A percentile compares a stretch with the other conserved stretches of the same genome.
These are phyloP conservation scores for Aporophyla nigra DNA, from an alignment of 2,888 invertebrate genomes.

Conservation along the genomic window DNA sequence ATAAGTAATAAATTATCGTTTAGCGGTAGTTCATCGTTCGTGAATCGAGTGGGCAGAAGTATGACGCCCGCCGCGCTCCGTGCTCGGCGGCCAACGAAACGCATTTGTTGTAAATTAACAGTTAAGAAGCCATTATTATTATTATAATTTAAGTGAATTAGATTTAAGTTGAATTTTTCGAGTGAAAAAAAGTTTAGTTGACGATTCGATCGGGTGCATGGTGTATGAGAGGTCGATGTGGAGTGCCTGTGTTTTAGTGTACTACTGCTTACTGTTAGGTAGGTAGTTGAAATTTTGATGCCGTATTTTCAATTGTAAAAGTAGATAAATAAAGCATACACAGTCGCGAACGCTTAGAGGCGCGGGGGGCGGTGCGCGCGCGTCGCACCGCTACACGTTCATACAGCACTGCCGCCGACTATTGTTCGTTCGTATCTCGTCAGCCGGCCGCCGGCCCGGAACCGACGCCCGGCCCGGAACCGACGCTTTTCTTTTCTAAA, in stretches of 20 bases:
- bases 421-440: conserved; percentile 61
- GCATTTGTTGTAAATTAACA: conserved; percentile 90
- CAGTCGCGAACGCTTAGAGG: conserved; percentile 84
- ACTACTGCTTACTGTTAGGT: conserved; percentile 91
- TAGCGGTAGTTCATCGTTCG: conserved; percentile 86
- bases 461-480: conserved; percentile 65
- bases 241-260: conserved; percentile 90
- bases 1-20: conserved; percentile 87
- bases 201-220: conserved; percentile 89
- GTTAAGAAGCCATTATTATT: conserved; percentile 90
- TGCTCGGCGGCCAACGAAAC: conserved; percentile 89
- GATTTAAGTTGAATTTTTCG: conserved; percentile 90
- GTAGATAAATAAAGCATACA: conserved; percentile 88
- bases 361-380: conserved; percentile 68
- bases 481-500: conserved; percentile 88
- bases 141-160: conserved; percentile 89
- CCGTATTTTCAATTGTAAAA: conserved; percentile 89
- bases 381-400: conserved; percentile 62
- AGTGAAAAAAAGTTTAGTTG: conserved; percentile 89
- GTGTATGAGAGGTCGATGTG: conserved; percentile 89
- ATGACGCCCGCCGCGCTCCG: conserved; percentile 82
- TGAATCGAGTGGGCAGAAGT: conserved; percentile 78
- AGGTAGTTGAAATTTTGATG: conserved; percentile 91
- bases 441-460: conserved; percentile 51
- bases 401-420: conserved; percentile 75